These are phyloP conservation scores for Tenthredo livida DNA, from an alignment of 2,888 invertebrate genomes.

Conservation along the genomic window DNA sequence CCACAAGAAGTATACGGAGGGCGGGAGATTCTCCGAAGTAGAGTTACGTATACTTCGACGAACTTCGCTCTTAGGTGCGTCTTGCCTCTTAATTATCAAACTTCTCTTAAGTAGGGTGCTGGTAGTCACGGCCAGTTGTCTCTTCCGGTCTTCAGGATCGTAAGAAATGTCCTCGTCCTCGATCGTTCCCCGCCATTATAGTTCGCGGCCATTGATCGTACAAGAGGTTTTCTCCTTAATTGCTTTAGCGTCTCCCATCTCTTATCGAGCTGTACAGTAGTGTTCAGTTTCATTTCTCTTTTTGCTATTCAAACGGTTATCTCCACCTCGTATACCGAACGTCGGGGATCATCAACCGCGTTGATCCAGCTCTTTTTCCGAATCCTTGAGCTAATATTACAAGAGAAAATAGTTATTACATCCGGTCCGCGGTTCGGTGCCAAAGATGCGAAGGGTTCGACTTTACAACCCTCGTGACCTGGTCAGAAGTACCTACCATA, in stretches of 20 bases:
- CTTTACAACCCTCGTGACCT: constrained; percentile 43
- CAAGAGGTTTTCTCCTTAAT: constrained; percentile 19
- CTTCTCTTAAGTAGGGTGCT: constrained; percentile 58
- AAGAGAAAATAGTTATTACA: constrained; percentile 30
- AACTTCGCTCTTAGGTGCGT: constrained; percentile 43
- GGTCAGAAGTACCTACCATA: constrained; percentile 22
- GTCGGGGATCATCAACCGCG: not conserved
- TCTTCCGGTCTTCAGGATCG: constrained; percentile 16
- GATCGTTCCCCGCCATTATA: constrained; percentile 1
- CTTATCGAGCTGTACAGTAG: not conserved
- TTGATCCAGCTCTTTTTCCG: not conserved
- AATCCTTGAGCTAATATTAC: constrained; percentile 21
- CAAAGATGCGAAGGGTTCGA: constrained; percentile 26
- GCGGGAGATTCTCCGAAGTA: constrained; percentile 38
- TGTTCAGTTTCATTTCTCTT: not conserved
- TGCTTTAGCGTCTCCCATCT: not conserved
- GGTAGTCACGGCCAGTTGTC: constrained; percentile 43
- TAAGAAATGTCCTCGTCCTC: constrained; percentile 34
- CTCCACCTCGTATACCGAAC: not conserved
- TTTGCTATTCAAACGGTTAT: not conserved
- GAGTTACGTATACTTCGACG: constrained; percentile 44
- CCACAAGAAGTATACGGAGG: constrained; percentile 30
- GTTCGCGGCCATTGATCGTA: constrained; percentile 30
- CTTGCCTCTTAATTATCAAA: constrained; percentile 70
- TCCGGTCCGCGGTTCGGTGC: constrained; percentile 16